A percentile compares a stretch with the other conserved stretches of the same genome.
Conservation (phyloP, 37 sponge, comb jelly and placozoan genomes). For the Geodia barretti region DNA sequence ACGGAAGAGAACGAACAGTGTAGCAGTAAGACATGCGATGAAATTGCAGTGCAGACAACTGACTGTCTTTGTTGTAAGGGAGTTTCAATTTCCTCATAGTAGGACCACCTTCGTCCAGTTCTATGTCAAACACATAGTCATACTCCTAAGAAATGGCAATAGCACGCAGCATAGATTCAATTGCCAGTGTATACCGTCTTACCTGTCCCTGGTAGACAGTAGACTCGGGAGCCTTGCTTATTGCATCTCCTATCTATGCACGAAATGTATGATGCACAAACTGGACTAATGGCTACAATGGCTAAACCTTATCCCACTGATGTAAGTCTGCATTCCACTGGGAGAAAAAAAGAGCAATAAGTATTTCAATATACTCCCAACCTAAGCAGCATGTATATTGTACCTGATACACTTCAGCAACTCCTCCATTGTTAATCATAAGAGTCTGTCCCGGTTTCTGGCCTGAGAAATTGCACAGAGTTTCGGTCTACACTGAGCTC, state of each 20-base stretch:
- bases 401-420: slow-evolving; percentile 82
- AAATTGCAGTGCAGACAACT: no score
- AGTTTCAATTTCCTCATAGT: slow-evolving; percentile 73
- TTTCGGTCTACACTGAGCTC: no score
- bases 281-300: background rate
- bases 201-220: slow-evolving; percentile 68
- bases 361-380: background rate
- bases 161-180: background rate
- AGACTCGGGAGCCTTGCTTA: slow-evolving; percentile 51
- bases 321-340: slow-evolving; percentile 56
- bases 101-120: slow-evolving; percentile 71
- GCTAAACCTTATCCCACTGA: slow-evolving; percentile 55
- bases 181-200: background rate
- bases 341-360: background rate
- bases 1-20: no score
- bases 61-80: slow-evolving; percentile 76
- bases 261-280: background rate
- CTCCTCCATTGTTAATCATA: slow-evolving; percentile 58
- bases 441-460: slow-evolving; percentile 64
- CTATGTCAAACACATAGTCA: slow-evolving; percentile 81
- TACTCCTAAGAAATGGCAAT: slow-evolving; percentile 59
- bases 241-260: slow-evolving; percentile 68
- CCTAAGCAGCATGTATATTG: background rate
- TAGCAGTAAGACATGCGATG: no score
- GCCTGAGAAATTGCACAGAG: slow-evolving; percentile 7